Percentiles rank a stretch among this genome's conserved stretches.
Conservation (phyloP, 2,888 invertebrate species). For the Aelia acuminata region DNA sequence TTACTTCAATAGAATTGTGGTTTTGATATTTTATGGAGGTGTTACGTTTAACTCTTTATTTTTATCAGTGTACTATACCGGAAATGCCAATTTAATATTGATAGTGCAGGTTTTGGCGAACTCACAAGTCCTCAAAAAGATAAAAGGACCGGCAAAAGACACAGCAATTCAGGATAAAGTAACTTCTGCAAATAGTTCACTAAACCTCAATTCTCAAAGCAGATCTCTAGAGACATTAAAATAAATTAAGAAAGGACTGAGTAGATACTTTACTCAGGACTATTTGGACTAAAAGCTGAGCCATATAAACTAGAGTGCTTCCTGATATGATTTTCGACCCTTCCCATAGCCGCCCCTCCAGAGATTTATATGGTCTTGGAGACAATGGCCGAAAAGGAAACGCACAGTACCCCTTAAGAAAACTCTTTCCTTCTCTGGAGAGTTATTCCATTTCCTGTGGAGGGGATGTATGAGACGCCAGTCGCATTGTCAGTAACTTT, state of each 20-base stretch:
- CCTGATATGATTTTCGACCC: neutral
- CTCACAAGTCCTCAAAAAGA: no score
- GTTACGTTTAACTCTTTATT: no score
- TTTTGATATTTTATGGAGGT: no score
- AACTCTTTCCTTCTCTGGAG: neutral
- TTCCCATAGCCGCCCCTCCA: neutral
- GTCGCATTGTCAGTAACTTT: neutral
- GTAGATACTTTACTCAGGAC: no score
- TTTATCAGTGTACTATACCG: no score
- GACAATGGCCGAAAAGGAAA: constrained; percentile 10
- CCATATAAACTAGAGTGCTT: neutral
- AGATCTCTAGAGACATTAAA: neutral
- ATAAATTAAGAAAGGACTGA: neutral
- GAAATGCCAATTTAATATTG: no score
- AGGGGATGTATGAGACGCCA: neutral
- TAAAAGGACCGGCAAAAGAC: no score
- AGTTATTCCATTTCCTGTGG: neutral
- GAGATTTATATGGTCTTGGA: neutral
- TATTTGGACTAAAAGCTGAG: neutral
- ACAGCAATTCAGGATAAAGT: no score
- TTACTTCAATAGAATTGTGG: no score
- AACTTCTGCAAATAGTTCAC: no score
- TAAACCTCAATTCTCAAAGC: no score
- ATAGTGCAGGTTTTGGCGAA: no score
- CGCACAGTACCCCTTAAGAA: neutral